These are phyloP conservation scores for Heliconius aoede DNA, from an alignment of 2,888 invertebrate genomes.

Conservation along the genomic window DNA sequence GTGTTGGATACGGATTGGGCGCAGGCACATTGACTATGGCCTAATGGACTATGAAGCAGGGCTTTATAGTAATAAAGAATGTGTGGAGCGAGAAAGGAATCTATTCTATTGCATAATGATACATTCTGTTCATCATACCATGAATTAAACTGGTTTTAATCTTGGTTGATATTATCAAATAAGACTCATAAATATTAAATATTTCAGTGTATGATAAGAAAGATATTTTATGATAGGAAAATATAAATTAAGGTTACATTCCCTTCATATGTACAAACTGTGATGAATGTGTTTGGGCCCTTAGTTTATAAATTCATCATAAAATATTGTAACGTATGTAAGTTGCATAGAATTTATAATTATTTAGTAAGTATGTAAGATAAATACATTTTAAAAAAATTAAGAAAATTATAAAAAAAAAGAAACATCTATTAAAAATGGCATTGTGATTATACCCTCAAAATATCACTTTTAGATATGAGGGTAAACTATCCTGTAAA, in stretches of 20 bases:
- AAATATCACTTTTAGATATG: conserved; percentile 60
- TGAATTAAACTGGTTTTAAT: conserved; percentile 83
- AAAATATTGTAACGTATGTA: conserved; percentile 74
- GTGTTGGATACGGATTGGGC: conserved; percentile 95
- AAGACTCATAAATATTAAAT: conserved; percentile 70
- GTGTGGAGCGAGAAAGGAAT: conserved; percentile 75
- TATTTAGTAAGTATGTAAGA: conserved; percentile 65
- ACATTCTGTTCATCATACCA: conserved; percentile 75
- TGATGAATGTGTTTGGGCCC: conserved; percentile 83
- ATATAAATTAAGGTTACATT: conserved; percentile 84
- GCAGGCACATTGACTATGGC: conserved; percentile 95
- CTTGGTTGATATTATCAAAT: conserved; percentile 78
- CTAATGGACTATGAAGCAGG: conserved; percentile 83
- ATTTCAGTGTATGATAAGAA: conserved; percentile 55
- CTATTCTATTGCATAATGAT: conserved; percentile 71
- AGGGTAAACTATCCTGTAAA: conserved; percentile 81
- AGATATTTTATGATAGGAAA: conserved; percentile 79
- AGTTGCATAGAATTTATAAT: conserved; percentile 71
- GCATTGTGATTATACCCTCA: conserved; percentile 78
- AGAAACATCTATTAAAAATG: conserved; percentile 54
- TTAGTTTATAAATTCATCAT: conserved; percentile 83
- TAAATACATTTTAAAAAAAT: conserved; percentile 52
- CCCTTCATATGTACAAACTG: conserved; percentile 82
- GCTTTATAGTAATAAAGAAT: conserved; percentile 69
- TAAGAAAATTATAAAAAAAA: conserved; percentile 54